These are phyloP conservation scores for Anabas testudineus DNA, from an alignment of 2,797 vertebrate species.

Conservation along the genomic window DNA sequence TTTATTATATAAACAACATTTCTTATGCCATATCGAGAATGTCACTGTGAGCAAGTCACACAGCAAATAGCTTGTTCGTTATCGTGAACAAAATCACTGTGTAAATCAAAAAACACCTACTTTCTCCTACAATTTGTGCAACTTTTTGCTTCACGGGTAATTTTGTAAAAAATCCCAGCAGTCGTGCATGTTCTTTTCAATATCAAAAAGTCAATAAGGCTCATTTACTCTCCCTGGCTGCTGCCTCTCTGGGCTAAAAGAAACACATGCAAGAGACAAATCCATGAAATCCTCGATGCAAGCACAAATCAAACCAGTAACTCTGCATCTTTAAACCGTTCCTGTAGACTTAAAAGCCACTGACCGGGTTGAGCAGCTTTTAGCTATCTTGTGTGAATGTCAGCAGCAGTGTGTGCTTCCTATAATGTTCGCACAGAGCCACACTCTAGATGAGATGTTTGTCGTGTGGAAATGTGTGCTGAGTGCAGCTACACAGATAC, in stretches of 20 bases:
- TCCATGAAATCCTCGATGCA: conserved; percentile 57
- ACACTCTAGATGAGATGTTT: conserved; percentile 44
- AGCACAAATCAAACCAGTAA: conserved; percentile 44
- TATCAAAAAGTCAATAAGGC: conserved; percentile 21
- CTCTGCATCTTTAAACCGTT: conserved; percentile 42
- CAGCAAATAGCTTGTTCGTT: too few species aligned
- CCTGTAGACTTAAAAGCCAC: conserved; percentile 46
- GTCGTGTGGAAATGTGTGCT: conserved; percentile 40
- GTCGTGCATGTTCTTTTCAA: conserved; percentile 6
- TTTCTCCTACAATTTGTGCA: neutral
- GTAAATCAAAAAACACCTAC: neutral
- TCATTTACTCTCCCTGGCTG: neutral
- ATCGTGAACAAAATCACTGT: neutral
- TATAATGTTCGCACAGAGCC: neutral
- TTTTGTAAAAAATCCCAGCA: neutral
- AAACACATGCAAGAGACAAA: conserved; percentile 44
- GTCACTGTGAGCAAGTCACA: neutral
- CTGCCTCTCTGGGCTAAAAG: conserved; percentile 8
- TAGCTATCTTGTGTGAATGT: conserved; percentile 49
- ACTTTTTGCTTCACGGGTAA: neutral
- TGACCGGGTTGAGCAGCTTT: conserved; percentile 53
- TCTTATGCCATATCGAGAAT: neutral
- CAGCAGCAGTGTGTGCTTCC: conserved; percentile 22
- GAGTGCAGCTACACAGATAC: conserved; percentile 22
- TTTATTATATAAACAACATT: too few species aligned